Conservation (phyloP, 2,888 invertebrate species). For the Terebella lapidaria region DNA sequence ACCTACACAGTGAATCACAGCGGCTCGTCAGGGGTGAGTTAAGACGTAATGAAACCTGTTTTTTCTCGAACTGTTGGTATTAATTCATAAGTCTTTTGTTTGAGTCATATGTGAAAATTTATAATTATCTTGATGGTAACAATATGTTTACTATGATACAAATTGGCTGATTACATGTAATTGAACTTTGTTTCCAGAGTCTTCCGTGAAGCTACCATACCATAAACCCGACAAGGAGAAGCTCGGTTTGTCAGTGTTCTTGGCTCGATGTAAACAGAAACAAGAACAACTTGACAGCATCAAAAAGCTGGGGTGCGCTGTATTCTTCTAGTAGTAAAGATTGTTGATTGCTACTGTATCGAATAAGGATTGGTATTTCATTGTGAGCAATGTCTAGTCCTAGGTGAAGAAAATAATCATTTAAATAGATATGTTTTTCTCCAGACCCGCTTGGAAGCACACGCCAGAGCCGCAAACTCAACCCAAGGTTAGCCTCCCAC, state of each 20-base stretch:
- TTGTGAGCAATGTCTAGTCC: too few relatives aligned
- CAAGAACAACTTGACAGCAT: constrained; percentile 29
- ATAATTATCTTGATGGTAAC: too few relatives aligned
- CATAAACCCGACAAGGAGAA: constrained; percentile 81
- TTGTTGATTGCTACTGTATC: too few relatives aligned
- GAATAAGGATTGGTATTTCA: too few relatives aligned
- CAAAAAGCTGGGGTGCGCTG: neutral
- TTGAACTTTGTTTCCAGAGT: constrained; percentile 56
- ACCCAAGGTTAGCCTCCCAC: too few relatives aligned
- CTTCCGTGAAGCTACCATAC: constrained; percentile 73
- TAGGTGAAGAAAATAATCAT: too few relatives aligned
- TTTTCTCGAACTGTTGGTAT: too few relatives aligned
- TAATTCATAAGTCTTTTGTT: too few relatives aligned
- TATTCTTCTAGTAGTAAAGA: neutral
- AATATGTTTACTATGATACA: too few relatives aligned
- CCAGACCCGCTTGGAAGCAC: neutral
- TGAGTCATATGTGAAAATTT: too few relatives aligned
- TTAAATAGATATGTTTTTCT: neutral
- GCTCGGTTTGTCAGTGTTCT: constrained; percentile 73
- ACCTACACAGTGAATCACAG: constrained; percentile 75
- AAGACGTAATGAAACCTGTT: too few relatives aligned
- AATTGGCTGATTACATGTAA: constrained; percentile 3
- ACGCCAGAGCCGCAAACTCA: neutral
- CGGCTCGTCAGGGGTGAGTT: constrained; percentile 63
- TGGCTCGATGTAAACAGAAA: constrained; percentile 46